phyloP scores from a whole-genome alignment of 2,888 invertebrate genomes.

The Dromius quadrimaculatus region DNA sequence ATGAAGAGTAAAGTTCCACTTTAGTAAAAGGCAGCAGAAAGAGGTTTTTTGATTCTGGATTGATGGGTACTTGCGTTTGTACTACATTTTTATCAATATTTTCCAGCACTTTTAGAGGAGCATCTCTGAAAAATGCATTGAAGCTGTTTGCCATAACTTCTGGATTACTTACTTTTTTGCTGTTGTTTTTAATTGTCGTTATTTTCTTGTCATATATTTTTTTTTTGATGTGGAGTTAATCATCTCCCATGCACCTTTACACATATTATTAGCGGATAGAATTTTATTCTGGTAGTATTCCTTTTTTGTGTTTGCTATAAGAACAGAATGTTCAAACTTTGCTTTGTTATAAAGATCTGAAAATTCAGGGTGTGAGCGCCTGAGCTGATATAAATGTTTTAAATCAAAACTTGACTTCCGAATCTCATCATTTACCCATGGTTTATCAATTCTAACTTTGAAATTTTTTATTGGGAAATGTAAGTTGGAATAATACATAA shows the following conservation, averaged over 20 bases:
- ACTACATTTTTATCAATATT: background rate
- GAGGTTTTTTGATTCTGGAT: background rate
- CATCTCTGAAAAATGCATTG: background rate
- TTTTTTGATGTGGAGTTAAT: background rate
- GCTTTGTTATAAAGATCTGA: background rate
- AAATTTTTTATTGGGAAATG: too few species aligned
- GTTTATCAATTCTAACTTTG: background rate
- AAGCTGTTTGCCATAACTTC: background rate
- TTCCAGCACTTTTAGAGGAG: background rate
- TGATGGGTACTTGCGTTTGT: too few species aligned
- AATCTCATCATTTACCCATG: background rate
- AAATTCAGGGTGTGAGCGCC: background rate
- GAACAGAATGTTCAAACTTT: background rate
- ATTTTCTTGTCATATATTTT: background rate
- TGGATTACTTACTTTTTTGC: background rate
- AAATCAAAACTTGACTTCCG: background rate
- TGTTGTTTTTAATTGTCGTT: background rate
- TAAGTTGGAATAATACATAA: background rate
- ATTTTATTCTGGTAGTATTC: background rate
- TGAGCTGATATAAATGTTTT: background rate
- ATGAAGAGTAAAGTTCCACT: too few species aligned
- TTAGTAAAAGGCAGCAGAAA: background rate
- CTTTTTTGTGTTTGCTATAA: background rate
- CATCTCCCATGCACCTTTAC: background rate
- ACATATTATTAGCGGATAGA: background rate